phyloP scores from a whole-genome alignment of 2,113 vertebrate genomes.

The Brachyhypopomus gauderio region DNA sequence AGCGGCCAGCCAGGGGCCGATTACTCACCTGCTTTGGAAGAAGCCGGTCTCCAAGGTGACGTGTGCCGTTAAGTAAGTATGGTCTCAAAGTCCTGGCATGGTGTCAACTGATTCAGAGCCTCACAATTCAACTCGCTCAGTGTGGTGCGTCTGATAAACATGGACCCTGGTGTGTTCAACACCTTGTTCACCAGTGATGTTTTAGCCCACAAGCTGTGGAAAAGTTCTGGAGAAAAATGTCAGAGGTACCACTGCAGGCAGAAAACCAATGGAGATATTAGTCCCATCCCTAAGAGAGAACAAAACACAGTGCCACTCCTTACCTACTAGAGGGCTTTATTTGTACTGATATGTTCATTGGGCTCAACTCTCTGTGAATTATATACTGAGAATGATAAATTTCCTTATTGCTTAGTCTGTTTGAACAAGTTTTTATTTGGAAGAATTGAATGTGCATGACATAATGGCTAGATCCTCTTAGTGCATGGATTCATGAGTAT shows the following conservation, averaged over 20 bases:
- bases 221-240: neutral
- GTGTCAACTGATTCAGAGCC: constrained; percentile 17
- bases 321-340: neutral
- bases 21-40: constrained; percentile 62
- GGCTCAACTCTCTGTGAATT: neutral
- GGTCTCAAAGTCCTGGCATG: constrained; percentile 7
- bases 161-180: constrained; percentile 14
- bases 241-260: constrained; percentile 26
- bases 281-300: constrained; percentile 58
- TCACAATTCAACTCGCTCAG: constrained; percentile 17
- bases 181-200: neutral
- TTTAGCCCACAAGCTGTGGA: neutral
- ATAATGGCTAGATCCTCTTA: neutral
- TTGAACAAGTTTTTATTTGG: too few relatives aligned
- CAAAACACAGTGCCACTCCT: constrained; percentile 34
- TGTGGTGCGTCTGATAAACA: constrained; percentile 15
- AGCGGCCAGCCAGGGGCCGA: constrained; percentile 56
- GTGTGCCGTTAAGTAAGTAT: constrained; percentile 67
- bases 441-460: neutral
- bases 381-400: neutral
- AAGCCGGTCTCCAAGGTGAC: constrained; percentile 69
- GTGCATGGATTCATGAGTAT: neutral
- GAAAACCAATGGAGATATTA: constrained; percentile 61
- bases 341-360: neutral
- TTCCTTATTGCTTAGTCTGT: neutral